Conservation (phyloP, 1,140 invertebrate genomes). For the Bombyx mandarina region DNA sequence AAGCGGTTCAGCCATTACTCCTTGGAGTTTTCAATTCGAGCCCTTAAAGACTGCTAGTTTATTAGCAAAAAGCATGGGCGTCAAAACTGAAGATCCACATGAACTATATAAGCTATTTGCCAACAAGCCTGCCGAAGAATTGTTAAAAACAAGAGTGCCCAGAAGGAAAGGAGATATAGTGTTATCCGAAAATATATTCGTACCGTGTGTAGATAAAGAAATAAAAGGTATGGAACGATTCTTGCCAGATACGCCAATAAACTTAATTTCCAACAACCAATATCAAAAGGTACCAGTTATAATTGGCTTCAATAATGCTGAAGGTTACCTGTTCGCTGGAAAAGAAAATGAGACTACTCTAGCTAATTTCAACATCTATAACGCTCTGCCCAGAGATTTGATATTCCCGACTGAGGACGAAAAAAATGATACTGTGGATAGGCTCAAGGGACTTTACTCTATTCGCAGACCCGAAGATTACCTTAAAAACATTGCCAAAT, state of each 20-base stretch:
- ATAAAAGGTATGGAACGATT: constrained; percentile 28
- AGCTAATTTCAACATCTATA: constrained; percentile 28
- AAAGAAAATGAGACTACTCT: constrained; percentile 54
- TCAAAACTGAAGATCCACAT: constrained; percentile 32
- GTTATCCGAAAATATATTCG: constrained; percentile 49
- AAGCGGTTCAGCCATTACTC: constrained; percentile 71
- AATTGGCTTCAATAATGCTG: constrained; percentile 46
- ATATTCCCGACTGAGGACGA: constrained; percentile 26
- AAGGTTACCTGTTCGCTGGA: constrained; percentile 48
- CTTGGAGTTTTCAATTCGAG: constrained; percentile 44
- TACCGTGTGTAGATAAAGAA: constrained; percentile 42
- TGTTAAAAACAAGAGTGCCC: constrained; percentile 37
- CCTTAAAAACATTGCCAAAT: constrained; percentile 32
- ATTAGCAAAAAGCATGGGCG: constrained; percentile 35
- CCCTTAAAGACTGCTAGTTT: constrained; percentile 32
- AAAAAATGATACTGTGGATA: constrained; percentile 21
- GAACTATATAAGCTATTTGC: constrained; percentile 42
- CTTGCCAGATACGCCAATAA: constrained; percentile 37
- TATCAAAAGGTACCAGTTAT: constrained; percentile 45
- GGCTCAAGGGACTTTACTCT: constrained; percentile 34
- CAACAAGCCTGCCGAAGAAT: constrained; percentile 23
- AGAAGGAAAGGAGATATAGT: constrained; percentile 35
- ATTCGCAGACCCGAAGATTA: constrained; percentile 25
- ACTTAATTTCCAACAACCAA: constrained; percentile 25
- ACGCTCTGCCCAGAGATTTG: constrained; percentile 41